Base-by-base conservation (phyloP, 2,888 invertebrate genomes). In the Nebria salina region DNA sequence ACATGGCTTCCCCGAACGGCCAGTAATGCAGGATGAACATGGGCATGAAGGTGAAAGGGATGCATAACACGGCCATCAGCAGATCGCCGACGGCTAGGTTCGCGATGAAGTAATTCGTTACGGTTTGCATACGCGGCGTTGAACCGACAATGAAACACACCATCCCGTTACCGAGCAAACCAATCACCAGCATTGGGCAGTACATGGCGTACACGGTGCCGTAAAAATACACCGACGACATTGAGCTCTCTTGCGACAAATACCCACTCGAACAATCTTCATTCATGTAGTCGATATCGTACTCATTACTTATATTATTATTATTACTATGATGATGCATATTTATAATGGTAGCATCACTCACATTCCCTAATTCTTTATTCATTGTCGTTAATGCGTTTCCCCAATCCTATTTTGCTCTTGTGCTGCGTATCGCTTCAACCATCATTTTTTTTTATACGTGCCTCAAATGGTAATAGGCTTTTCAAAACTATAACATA, bases 71-170 rank as follows among this genome's bases (percentile, higher is more conserved):
- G 0, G 97, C 95, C 94, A 98, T 97, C 81, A 97, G 89, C 82
- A 98, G 94, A 87, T 98, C 98, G 66, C 97, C 96, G 65, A 97
- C 91, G 0, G 97, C 97, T 83, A 98, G 90, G 88, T 96, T 96
- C 86, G 95, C 95, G 86, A 98, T 96, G 88, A 97, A 97, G 88
- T 93, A 96, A 88, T 98, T 98, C 68, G 97, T 97, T 2, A 97
- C 96, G 0, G 97, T 97, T 85, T 95, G 92, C 97, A 97, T 97
- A 65, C 95, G 92, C 0, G 95, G 94, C n/a, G 95, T 94, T 5
- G 94, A 93, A 84, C 94, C 91, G 0, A 98, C 96, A 34, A 97
- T 95, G 88, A 95, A 97, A 88, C 96, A 96, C 26, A 98, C 96
- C 74, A 94, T 91, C 76, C 94, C 93, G 86, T 95, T 95, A 15